Evolutionary conservation across 2,888 invertebrate genomes (phyloP).

Genomic region (Pyrrhia umbra): DNA sequence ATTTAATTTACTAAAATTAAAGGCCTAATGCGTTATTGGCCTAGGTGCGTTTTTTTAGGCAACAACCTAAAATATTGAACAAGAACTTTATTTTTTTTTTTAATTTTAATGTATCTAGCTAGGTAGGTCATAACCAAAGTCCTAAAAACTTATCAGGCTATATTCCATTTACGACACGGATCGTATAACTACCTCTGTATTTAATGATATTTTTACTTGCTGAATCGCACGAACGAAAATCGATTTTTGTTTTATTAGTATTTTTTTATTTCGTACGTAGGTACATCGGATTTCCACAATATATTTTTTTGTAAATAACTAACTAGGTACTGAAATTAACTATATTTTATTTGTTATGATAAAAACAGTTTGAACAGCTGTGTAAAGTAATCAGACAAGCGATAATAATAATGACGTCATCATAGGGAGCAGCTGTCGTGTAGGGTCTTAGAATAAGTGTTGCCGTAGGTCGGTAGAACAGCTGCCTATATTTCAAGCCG

Average conservation of each 20-base stretch:
- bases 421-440: background rate
- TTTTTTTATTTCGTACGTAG: too few species aligned
- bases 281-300: too few species aligned
- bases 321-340: background rate
- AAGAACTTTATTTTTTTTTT: too few species aligned
- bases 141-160: background rate
- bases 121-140: background rate
- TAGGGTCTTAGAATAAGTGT: constrained; percentile 1
- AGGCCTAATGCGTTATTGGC: too few species aligned
- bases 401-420: constrained; percentile 5
- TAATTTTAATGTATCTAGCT: background rate
- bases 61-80: too few species aligned
- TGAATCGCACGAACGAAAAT: background rate
- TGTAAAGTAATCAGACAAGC: background rate
- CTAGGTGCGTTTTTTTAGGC: too few species aligned
- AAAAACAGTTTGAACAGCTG: background rate
- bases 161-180: background rate
- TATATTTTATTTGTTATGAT: background rate
- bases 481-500: constrained; percentile 1
- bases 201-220: background rate
- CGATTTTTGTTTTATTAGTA: too few species aligned
- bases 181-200: background rate
- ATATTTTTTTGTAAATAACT: too few species aligned
- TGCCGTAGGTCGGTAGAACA: constrained; percentile 33
- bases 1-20: too few species aligned